Percentiles rank a stretch among this genome's conserved stretches.
phyloP scores from a whole-genome alignment of 2,113 vertebrate species.

The Shinisaurus crocodilurus region DNA sequence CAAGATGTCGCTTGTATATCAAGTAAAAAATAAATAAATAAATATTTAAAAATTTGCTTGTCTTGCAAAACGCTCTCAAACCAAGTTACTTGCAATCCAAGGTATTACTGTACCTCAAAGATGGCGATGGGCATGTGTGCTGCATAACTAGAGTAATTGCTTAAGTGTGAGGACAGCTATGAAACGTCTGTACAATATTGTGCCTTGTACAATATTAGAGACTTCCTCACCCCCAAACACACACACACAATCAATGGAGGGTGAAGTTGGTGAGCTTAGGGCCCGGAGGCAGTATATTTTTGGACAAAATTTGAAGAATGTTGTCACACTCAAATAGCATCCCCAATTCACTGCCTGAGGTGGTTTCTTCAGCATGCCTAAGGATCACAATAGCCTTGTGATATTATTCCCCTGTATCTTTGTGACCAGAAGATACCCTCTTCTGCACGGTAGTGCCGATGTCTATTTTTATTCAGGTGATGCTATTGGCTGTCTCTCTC shows the following conservation, averaged over 20 bases:
- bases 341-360: no score
- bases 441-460: neutral
- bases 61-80: no score
- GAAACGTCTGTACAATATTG: neutral
- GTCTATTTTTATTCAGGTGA: constrained; percentile 10
- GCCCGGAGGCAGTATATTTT: neutral
- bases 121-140: neutral
- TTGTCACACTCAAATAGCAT: neutral
- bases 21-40: no score
- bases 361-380: neutral
- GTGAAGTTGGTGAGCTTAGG: neutral
- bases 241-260: neutral
- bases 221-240: no score
- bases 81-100: no score
- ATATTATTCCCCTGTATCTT: neutral
- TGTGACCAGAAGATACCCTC: neutral
- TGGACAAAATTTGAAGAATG: neutral
- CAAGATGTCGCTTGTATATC: no score
- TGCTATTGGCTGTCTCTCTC: no score
- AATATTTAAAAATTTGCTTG: no score
- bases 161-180: neutral
- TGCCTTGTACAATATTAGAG: neutral
- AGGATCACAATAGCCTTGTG: neutral
- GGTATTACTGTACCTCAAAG: no score
- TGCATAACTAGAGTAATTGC: neutral